phyloP scores from a whole-genome alignment of 2,797 vertebrate species.

The Ambastaia sidthimunki region DNA sequence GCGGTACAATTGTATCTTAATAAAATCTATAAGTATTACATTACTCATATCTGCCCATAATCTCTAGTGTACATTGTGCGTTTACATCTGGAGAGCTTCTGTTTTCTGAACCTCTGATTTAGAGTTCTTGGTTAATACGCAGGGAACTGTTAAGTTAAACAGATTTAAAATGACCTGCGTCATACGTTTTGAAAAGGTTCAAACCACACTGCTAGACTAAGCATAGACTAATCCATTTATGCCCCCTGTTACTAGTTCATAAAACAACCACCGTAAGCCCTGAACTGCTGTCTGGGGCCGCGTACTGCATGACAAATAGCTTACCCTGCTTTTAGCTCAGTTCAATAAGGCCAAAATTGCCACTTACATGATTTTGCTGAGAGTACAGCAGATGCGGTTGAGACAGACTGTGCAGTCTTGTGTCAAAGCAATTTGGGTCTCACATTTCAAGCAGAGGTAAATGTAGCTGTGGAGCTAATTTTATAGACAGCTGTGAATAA shows the following conservation, averaged over 20 bases:
- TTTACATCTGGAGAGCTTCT: not conserved
- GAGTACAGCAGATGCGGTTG: conserved; percentile 68
- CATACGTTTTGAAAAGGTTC: not conserved
- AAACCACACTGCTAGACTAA: conserved; percentile 28
- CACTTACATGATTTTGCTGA: conserved; percentile 69
- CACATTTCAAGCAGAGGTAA: conserved; percentile 63
- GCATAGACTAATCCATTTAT: conserved; percentile 59
- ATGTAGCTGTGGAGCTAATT: conserved; percentile 64
- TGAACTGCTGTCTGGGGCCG: conserved; percentile 64
- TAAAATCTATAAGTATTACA: not conserved
- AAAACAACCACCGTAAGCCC: conserved; percentile 56
- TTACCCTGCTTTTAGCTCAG: conserved; percentile 66
- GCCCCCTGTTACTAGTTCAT: conserved; percentile 59
- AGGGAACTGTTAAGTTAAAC: not conserved
- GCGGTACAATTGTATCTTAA: too few species aligned
- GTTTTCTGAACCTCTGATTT: not conserved
- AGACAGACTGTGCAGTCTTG: conserved; percentile 62
- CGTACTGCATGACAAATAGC: conserved; percentile 69
- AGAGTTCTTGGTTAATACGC: not conserved
- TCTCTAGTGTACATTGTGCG: not conserved
- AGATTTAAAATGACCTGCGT: not conserved
- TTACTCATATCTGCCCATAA: not conserved
- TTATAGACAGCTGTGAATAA: conserved; percentile 66
- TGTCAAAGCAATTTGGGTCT: conserved; percentile 65
- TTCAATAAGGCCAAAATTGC: conserved; percentile 73